phyloP scores from a whole-genome alignment of 2,113 vertebrate genomes.

The Jaculus jaculus region DNA sequence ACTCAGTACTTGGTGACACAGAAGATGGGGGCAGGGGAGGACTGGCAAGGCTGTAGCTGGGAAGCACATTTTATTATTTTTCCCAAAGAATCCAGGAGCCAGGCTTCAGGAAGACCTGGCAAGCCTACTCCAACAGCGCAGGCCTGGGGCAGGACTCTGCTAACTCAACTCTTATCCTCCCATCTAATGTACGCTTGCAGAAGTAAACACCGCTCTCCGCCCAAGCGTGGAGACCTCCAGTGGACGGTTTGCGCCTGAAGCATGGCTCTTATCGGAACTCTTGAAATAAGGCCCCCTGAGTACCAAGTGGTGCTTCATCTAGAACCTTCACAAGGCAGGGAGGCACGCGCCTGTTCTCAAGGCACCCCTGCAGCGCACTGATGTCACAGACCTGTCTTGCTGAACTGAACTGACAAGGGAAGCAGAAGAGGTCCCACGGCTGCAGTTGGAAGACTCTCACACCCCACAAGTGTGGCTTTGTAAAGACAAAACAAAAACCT shows the following conservation, averaged over 20 bases:
- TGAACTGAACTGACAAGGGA: slow-evolving; percentile 14
- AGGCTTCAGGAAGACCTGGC: not conserved
- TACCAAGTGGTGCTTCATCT: slow-evolving; percentile 59
- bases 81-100: not conserved
- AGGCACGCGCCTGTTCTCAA: not conserved
- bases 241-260: slow-evolving; percentile 49
- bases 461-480: not conserved
- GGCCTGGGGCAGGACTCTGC: not conserved
- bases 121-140: not conserved
- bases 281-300: slow-evolving; percentile 64
- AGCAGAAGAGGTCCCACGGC: not conserved
- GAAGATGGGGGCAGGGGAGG: not conserved
- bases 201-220: slow-evolving; percentile 37
- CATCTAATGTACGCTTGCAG: not conserved
- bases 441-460: not conserved
- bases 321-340: slow-evolving; percentile 53
- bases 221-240: not conserved
- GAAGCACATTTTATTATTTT: not conserved
- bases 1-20: not conserved
- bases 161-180: not conserved
- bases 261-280: slow-evolving; percentile 70
- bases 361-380: not conserved
- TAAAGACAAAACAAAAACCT: not conserved
- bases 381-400: not conserved
- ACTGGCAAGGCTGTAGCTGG: accelerated